Percentiles rank a stretch among this genome's conserved stretches.
Conservation (phyloP, 1,140 invertebrate genomes). For the Triops cancriformis region DNA sequence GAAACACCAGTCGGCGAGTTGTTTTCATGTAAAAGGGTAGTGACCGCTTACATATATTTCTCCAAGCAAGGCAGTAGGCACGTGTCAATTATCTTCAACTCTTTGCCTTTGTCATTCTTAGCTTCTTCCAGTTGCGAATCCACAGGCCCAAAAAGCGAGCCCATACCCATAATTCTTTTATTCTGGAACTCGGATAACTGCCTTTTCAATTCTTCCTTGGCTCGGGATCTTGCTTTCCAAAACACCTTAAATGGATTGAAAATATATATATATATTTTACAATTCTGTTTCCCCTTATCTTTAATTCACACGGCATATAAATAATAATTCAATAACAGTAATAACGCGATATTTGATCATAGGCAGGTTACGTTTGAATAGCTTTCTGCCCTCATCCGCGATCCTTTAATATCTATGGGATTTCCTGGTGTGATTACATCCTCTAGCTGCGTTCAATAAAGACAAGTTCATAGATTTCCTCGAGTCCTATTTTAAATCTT, state of each 20-base stretch:
- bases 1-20: not conserved
- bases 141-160: conserved; percentile 78
- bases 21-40: not conserved
- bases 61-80: conserved; percentile 64
- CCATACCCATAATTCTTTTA: conserved; percentile 80
- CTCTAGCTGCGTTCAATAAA: too few relatives aligned
- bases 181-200: conserved; percentile 82
- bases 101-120: conserved; percentile 67
- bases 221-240: conserved; percentile 69
- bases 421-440: too few relatives aligned
- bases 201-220: conserved; percentile 75
- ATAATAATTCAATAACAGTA: not conserved
- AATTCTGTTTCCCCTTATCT: too few relatives aligned
- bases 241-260: conserved; percentile 51
- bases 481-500: too few relatives aligned
- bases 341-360: too few relatives aligned
- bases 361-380: too few relatives aligned
- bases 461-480: too few relatives aligned
- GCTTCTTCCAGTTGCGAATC: conserved; percentile 70
- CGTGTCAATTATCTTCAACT: conserved; percentile 63
- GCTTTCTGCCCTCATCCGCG: too few relatives aligned
- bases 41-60: conserved; percentile 53
- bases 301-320: too few relatives aligned
- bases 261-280: conserved; percentile 7
- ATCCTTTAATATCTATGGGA: too few relatives aligned